Base-by-base conservation (phyloP, 2,797 vertebrate species). In the Australoheros facetus region DNA sequence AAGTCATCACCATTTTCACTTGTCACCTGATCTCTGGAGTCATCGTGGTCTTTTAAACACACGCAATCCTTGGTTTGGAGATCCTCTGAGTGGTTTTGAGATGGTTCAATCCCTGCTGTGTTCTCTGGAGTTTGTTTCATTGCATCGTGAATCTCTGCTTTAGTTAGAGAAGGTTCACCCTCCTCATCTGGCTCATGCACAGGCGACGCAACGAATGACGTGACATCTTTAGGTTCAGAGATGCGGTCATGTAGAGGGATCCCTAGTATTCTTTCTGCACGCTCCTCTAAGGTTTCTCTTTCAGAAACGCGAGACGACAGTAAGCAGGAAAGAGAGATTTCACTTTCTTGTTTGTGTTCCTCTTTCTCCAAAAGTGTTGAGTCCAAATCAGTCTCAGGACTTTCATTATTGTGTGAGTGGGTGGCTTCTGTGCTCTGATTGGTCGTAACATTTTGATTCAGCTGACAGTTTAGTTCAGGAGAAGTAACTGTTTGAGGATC, bases 201-300 rank as follows among this genome's bases (percentile, higher is more conserved):
- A 73, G 17, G 21, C 0, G 1, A 28, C 19, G 90, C 79, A 19
- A 26, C 6, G 34, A 28, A 1, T 14, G 77, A 13, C 4, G 1
- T 19, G 3, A 45, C 56, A 4, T 85, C 76, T 45, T 75, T 28
- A 34, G 62, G 70, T 55, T 87, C 57, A 26, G 48, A 45, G 48
- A 73, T n/a, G 14, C 69, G 48, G 53, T 90, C 86, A 2, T 77
- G 53, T 8, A 93, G 79, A 73, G 86, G 42, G 73, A 93, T 90
- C 73, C 90, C 94, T n/a, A 94, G 73, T 75, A 94, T 94, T 53
- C 89, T 89, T 69, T 93, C 85, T 51, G 92, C 86, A 0, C 89
- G 87, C 53, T 87, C 83, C 60, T 90, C 84, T 69, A 94, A 55
- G 1, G 87, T 92, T 82, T 94, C 90, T 66, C 13, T 84, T 54